These are phyloP conservation scores for Nephila pilipes DNA, from an alignment of 1,140 invertebrate species.

Conservation along the genomic window DNA sequence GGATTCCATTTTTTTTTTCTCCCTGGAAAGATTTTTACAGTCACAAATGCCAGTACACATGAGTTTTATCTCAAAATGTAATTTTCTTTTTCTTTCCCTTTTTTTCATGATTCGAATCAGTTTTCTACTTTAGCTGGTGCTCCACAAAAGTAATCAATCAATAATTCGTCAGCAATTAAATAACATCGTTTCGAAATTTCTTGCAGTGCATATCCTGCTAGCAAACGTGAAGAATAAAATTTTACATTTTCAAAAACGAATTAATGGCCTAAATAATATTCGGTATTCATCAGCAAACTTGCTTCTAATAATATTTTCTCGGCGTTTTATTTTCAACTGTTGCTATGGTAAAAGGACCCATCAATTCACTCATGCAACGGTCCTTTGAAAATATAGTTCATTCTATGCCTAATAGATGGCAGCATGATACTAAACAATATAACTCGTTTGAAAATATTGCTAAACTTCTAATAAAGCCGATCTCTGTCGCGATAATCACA, in stretches of 20 bases:
- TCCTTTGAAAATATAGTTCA: conserved; percentile 26
- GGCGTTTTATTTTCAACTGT: not conserved
- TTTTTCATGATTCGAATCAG: not conserved
- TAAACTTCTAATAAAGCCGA: not conserved
- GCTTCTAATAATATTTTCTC: not conserved
- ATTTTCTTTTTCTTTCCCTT: not conserved
- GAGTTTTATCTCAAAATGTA: conserved; percentile 1
- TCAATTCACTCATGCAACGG: not conserved
- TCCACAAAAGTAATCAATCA: not conserved
- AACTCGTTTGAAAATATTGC: not conserved
- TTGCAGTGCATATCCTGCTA: not conserved
- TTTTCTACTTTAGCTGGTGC: not conserved
- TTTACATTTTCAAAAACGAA: not conserved
- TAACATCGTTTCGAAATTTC: not conserved
- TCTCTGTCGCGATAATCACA: not conserved
- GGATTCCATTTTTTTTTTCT: not conserved
- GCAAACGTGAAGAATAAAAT: not conserved
- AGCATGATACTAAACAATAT: conserved; percentile 21
- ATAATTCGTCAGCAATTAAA: not conserved
- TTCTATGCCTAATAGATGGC: conserved; percentile 50
- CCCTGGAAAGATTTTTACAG: not conserved
- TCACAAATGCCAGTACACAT: not conserved
- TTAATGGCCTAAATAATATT: not conserved
- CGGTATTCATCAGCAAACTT: not conserved
- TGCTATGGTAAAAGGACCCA: conserved; percentile 2